Evolutionary conservation across 2,113 vertebrate genomes (phyloP).

Genomic region (Oenanthe oenanthe): DNA sequence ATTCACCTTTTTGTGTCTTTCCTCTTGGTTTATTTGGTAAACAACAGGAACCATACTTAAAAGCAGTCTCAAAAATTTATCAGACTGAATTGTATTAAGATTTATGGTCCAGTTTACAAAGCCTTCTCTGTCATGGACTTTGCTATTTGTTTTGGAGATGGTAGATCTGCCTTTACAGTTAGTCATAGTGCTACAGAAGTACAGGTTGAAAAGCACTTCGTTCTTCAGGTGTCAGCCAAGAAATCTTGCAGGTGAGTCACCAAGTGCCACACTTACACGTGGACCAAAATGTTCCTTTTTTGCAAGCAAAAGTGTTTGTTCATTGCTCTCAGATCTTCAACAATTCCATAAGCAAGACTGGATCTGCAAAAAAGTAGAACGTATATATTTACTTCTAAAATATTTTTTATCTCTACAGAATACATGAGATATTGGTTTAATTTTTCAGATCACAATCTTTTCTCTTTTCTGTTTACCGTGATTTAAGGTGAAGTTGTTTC

Average conservation of each 20-base stretch:
- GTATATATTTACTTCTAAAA: neutral
- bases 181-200: conserved; percentile 78
- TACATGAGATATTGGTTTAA: neutral
- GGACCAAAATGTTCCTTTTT: conserved; percentile 2
- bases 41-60: conserved; percentile 93
- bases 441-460: neutral
- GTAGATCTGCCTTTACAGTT: conserved; percentile 77
- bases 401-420: neutral
- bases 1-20: conserved; percentile 87
- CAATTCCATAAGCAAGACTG: neutral
- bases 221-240: conserved; percentile 29
- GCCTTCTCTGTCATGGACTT: conserved; percentile 67
- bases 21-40: conserved; percentile 90
- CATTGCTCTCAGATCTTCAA: conserved; percentile 39
- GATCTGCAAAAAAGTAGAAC: conserved; percentile 57
- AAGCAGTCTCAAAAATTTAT: conserved; percentile 83
- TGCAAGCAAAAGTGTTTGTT: neutral
- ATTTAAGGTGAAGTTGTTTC: neutral
- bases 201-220: conserved; percentile 29
- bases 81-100: conserved; percentile 81
- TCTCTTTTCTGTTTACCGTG: neutral
- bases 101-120: conserved; percentile 80
- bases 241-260: neutral
- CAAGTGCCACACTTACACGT: neutral
- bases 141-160: conserved; percentile 61